Percentiles rank a stretch among this genome's conserved stretches.
Conservation (phyloP, 2,888 invertebrate species). For the Argynnis bischoffii region DNA sequence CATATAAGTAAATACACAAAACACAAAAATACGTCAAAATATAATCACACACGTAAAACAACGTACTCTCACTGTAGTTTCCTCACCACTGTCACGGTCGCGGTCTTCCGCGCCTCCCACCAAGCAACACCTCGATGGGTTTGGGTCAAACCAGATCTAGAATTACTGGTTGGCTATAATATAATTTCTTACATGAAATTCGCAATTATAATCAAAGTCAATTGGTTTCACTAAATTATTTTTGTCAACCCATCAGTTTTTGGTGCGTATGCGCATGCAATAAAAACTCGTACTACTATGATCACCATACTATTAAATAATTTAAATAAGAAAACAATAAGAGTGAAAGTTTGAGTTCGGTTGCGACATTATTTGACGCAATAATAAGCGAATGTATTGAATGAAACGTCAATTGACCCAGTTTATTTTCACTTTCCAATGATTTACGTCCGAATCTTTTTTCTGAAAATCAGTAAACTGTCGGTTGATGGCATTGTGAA, state of each 20-base stretch:
- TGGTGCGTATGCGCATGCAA: conserved; percentile 6
- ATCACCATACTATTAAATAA: conserved; percentile 27
- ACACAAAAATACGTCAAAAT: conserved; percentile 19
- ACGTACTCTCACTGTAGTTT: conserved; percentile 40
- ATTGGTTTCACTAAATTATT: no score
- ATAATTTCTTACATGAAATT: no score
- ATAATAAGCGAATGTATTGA: conserved; percentile 24
- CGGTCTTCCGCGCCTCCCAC: conserved; percentile 34
- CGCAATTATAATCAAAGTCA: no score
- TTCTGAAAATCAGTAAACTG: not conserved
- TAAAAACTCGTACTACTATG: not conserved
- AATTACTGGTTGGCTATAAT: conserved; percentile 1
- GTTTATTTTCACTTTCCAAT: conserved; percentile 30
- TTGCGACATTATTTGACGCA: conserved; percentile 30
- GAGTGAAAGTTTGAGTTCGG: conserved; percentile 33
- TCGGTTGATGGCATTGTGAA: not conserved
- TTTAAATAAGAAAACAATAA: conserved; percentile 29
- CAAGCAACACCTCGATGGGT: not conserved
- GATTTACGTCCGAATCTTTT: conserved; percentile 3
- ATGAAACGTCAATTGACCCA: conserved; percentile 20
- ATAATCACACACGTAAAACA: conserved; percentile 8
- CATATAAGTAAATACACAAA: conserved; percentile 15
- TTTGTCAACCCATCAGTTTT: not conserved
- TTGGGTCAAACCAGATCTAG: conserved; percentile 9
- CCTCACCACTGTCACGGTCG: conserved; percentile 54